Conservation (phyloP, 2,888 invertebrate genomes). For the Chelonus formosanus region DNA sequence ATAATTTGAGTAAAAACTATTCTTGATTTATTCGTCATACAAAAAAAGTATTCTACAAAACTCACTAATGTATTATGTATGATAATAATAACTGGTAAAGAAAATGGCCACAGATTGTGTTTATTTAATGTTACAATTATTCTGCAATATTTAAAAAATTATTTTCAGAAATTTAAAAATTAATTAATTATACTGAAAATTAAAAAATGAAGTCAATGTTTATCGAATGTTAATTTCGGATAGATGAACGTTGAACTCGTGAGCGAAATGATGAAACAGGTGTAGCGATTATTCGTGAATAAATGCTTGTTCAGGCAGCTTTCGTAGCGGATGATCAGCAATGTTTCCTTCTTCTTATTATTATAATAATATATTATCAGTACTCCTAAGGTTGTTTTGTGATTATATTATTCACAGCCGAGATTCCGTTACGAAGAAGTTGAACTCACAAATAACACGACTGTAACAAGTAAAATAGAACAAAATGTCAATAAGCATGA, state of each 20-base stretch:
- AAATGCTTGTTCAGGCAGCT: constrained; percentile 26
- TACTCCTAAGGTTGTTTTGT: too few species aligned
- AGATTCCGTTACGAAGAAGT: constrained; percentile 4
- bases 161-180: too few species aligned
- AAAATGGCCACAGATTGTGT: too few species aligned
- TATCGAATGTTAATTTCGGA: constrained; percentile 19
- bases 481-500: background rate
- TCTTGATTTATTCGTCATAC: background rate
- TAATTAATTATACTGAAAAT: background rate
- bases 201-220: constrained; percentile 1
- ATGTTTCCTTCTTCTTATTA: background rate
- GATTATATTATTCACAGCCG: background rate
- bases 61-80: background rate
- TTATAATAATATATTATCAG: background rate
- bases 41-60: constrained; percentile 13
- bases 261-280: background rate
- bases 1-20: background rate
- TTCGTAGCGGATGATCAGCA: constrained; percentile 12
- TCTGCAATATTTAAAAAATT: too few species aligned
- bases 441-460: constrained; percentile 19
- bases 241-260: constrained; percentile 11
- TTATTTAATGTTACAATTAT: too few species aligned
- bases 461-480: constrained; percentile 18
- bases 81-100: background rate
- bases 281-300: constrained; percentile 21